A percentile compares a stretch with the other conserved stretches of the same genome.
These are phyloP conservation scores for Huso huso DNA, from an alignment of 2,797 vertebrate genomes.

Conservation along the genomic window DNA sequence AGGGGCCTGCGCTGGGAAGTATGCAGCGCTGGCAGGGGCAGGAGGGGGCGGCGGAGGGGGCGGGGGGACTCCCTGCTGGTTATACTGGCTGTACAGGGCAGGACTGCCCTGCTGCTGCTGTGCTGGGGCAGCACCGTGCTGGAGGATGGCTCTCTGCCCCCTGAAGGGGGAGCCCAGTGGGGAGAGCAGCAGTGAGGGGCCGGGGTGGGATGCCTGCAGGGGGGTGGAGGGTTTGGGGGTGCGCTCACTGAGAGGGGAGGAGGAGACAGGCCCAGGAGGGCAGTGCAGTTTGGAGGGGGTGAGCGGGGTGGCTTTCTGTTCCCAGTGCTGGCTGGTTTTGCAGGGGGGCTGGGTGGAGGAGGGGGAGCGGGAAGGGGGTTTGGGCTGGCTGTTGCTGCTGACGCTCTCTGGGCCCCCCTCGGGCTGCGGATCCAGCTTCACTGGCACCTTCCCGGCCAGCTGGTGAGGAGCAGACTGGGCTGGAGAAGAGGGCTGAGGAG, in stretches of 20 bases:
- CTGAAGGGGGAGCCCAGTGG: no score
- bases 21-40: constrained; percentile 34
- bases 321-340: constrained; percentile 19
- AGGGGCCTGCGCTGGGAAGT: constrained; percentile 47
- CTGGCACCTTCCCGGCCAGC: constrained; percentile 40
- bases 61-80: constrained; percentile 47
- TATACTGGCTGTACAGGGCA: constrained; percentile 49
- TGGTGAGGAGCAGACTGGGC: constrained; percentile 28
- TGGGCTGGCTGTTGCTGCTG: constrained; percentile 36
- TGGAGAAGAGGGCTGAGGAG: constrained; percentile 52
- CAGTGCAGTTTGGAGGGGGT: constrained; percentile 48
- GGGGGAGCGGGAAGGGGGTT: constrained; percentile 34
- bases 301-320: constrained; percentile 5
- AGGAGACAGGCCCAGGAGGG: constrained; percentile 47
- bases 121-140: constrained; percentile 48
- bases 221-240: constrained; percentile 42
- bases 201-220: no score
- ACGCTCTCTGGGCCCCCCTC: background rate
- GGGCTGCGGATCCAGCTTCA: constrained; percentile 38
- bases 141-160: constrained; percentile 8
- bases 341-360: constrained; percentile 36
- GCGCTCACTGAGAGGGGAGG: constrained; percentile 42
- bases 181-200: no score
- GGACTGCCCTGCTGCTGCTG: constrained; percentile 42
- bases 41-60: constrained; percentile 50